Conservation (phyloP, 2,113 vertebrate species). For the Poeciliopsis retropinna region DNA sequence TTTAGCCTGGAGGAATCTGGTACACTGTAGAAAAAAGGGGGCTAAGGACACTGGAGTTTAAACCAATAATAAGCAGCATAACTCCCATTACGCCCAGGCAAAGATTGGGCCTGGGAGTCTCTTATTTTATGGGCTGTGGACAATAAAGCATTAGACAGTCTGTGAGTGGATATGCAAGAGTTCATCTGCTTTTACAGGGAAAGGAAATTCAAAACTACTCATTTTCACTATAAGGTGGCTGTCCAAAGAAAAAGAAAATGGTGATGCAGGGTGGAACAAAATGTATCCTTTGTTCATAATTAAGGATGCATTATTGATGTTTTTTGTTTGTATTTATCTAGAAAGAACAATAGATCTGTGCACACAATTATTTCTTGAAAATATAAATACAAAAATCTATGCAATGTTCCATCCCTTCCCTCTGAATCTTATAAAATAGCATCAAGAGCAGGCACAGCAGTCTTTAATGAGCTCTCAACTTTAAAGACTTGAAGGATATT, state of each 20-base stretch:
- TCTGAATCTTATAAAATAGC: conserved; percentile 93
- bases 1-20: conserved; percentile 95
- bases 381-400: conserved; percentile 49
- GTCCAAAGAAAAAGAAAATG: conserved; percentile 1
- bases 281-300: not conserved
- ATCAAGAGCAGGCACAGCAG: conserved; percentile 92
- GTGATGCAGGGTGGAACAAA: conserved; percentile 1
- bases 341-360: not conserved
- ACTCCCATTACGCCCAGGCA: conserved; percentile 74
- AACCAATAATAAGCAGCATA: conserved; percentile 87
- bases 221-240: not conserved
- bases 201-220: conserved; percentile 35
- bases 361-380: conserved; percentile 11
- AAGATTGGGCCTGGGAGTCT: conserved; percentile 65
- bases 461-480: conserved; percentile 99
- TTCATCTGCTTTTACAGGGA: conserved; percentile 24
- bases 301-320: not conserved
- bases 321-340: conserved; percentile 10
- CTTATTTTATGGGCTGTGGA: conserved; percentile 65
- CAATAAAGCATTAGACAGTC: conserved; percentile 45
- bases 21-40: conserved; percentile 66
- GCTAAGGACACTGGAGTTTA: conserved; percentile 85
- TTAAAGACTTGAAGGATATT: conserved; percentile 99
- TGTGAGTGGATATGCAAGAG: conserved; percentile 29
- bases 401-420: conserved; percentile 74